phyloP scores from a whole-genome alignment of 2,888 invertebrate genomes.

The Oscheius onirici region DNA sequence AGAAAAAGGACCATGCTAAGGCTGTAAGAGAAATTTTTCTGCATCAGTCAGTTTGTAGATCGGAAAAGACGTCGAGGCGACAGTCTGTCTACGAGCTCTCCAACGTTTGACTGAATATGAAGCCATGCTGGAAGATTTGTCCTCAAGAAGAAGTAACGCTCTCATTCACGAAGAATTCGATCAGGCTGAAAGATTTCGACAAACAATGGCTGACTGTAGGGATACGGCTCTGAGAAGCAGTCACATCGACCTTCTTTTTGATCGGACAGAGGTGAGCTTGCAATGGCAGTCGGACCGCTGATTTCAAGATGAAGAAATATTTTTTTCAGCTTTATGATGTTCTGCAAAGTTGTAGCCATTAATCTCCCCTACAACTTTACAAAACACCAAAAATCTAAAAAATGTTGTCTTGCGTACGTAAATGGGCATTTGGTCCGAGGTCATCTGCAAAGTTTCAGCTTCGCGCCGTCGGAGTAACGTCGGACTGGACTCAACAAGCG shows the following conservation, averaged over 20 bases:
- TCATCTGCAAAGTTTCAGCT: constrained; percentile 36
- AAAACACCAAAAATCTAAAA: too few relatives aligned
- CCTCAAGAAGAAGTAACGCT: constrained; percentile 51
- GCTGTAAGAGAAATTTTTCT: constrained; percentile 25
- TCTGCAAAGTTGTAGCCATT: too few relatives aligned
- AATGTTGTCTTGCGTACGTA: too few relatives aligned
- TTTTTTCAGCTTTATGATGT: too few relatives aligned
- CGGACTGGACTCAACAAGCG: constrained; percentile 44
- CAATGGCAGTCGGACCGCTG: too few relatives aligned
- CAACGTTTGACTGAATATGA: constrained; percentile 63
- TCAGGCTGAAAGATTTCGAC: constrained; percentile 57
- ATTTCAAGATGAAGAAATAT: too few relatives aligned
- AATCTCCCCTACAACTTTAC: too few relatives aligned
- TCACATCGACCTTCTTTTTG: constrained; percentile 61
- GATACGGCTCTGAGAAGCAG: constrained; percentile 63
- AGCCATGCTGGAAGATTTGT: constrained; percentile 50
- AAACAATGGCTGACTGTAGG: constrained; percentile 61
- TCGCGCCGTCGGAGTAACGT: constrained; percentile 46
- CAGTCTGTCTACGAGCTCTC: constrained; percentile 57
- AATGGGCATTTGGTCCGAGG: too few relatives aligned
- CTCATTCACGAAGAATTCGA: constrained; percentile 41
- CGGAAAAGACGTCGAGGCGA: constrained; percentile 56
- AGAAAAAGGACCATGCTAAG: constrained; percentile 49
- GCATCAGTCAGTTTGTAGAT: constrained; percentile 20
- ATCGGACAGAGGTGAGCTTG: constrained; percentile 49